phyloP scores from a whole-genome alignment of 2,888 invertebrate species.

The Myopa testacea region DNA sequence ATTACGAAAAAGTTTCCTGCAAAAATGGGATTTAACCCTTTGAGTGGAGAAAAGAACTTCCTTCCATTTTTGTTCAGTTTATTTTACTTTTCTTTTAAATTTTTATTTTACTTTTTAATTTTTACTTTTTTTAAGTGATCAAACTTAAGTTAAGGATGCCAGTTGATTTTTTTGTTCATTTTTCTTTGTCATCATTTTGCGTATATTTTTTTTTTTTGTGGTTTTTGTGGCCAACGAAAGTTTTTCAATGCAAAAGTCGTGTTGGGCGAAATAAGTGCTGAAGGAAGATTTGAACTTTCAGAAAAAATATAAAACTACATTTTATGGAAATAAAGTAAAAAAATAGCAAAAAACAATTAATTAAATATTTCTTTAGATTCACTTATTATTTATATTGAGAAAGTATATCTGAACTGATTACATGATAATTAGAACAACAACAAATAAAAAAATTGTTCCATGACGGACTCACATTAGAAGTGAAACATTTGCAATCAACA shows the following conservation, averaged over 20 bases:
- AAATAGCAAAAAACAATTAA: too few species aligned
- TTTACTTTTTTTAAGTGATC: background rate
- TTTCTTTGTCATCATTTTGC: background rate
- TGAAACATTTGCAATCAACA: too few species aligned
- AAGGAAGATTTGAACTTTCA: background rate
- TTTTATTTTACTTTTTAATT: background rate
- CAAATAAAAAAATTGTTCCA: too few species aligned
- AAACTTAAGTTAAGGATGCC: background rate
- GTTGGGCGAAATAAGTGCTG: constrained; percentile 26
- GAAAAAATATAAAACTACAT: too few species aligned
- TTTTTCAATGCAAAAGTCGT: constrained; percentile 33
- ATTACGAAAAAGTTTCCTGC: background rate
- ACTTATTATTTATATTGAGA: too few species aligned
- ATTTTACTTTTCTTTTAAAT: background rate
- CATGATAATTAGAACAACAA: too few species aligned
- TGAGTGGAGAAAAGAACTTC: background rate
- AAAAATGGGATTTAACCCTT: background rate
- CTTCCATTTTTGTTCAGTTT: background rate
- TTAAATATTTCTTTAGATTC: too few species aligned
- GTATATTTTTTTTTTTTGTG: background rate
- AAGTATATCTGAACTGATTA: too few species aligned
- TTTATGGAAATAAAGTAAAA: too few species aligned
- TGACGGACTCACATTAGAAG: too few species aligned
- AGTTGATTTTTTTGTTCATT: constrained; percentile 1
- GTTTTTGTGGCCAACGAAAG: constrained; percentile 7